Conservation (phyloP, 2,888 invertebrate species). For the Seira musarum region DNA sequence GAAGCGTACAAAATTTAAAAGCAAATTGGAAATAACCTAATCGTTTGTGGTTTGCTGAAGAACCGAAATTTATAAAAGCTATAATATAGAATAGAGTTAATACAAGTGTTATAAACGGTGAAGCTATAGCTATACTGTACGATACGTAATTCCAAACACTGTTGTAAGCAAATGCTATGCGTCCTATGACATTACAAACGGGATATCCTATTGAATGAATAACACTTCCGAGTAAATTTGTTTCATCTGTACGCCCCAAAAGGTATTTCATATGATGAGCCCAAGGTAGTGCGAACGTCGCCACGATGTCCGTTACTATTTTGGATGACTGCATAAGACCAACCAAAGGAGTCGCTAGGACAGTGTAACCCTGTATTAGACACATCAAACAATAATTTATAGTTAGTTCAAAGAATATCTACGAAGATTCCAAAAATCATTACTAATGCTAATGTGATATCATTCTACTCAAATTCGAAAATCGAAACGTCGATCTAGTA, state of each 20-base stretch:
- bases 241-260: conserved; percentile 64
- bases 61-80: conserved; percentile 37
- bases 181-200: conserved; percentile 62
- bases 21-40: conserved; percentile 23
- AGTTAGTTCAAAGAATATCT: too few species aligned
- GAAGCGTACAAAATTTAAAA: not conserved
- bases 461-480: too few species aligned
- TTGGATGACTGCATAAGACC: conserved; percentile 67
- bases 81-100: conserved; percentile 34
- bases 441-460: not conserved
- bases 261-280: conserved; percentile 69
- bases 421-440: too few species aligned
- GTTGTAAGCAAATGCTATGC: conserved; percentile 8
- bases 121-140: conserved; percentile 8
- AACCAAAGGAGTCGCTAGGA: conserved; percentile 69
- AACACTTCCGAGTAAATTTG: conserved; percentile 61
- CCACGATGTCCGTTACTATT: conserved; percentile 63
- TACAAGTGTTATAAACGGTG: conserved; percentile 47
- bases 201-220: conserved; percentile 64
- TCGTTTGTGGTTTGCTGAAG: conserved; percentile 12
- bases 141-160: conserved; percentile 20
- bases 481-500: too few species aligned
- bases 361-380: conserved; percentile 66
- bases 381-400: conserved; percentile 33
- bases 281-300: conserved; percentile 69